These are phyloP conservation scores for Colletes collaris DNA, from an alignment of 2,888 invertebrate species.

Conservation along the genomic window DNA sequence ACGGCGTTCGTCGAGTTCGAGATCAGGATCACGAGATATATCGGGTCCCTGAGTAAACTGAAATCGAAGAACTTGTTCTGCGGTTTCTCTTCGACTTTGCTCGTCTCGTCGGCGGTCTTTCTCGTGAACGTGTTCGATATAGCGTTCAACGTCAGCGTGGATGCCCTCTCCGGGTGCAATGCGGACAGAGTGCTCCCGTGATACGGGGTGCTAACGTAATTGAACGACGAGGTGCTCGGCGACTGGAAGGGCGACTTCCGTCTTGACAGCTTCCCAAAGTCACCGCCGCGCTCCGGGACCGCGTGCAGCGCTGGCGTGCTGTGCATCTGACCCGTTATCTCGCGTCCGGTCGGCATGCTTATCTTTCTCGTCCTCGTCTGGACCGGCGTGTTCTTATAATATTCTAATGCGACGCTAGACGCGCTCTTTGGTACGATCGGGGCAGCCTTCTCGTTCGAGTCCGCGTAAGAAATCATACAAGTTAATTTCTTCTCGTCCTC, in stretches of 20 bases:
- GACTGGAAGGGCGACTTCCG: conserved; percentile 85
- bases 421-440: conserved; percentile 85
- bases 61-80: conserved; percentile 89
- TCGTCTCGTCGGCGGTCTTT: conserved; percentile 75
- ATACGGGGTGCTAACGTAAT: conserved; percentile 93
- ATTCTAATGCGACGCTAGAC: conserved; percentile 88
- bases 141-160: conserved; percentile 90
- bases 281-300: conserved; percentile 87
- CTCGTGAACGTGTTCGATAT: conserved; percentile 85
- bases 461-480: conserved; percentile 54
- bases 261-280: conserved; percentile 73
- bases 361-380: conserved; percentile 85
- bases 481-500: conserved; percentile 74
- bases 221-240: conserved; percentile 92
- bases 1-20: conserved; percentile 94
- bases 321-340: conserved; percentile 85
- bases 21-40: conserved; percentile 92
- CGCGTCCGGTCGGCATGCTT: conserved; percentile 85
- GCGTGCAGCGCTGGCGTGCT: conserved; percentile 88
- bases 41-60: conserved; percentile 89
- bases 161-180: conserved; percentile 89
- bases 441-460: conserved; percentile 62
- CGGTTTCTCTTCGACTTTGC: conserved; percentile 78
- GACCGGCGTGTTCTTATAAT: conserved; percentile 82
- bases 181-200: conserved; percentile 92